Percentiles rank a stretch among this genome's conserved stretches.
These are phyloP conservation scores for Anguilla rostrata DNA, from an alignment of 2,113 vertebrate genomes.

Conservation along the genomic window DNA sequence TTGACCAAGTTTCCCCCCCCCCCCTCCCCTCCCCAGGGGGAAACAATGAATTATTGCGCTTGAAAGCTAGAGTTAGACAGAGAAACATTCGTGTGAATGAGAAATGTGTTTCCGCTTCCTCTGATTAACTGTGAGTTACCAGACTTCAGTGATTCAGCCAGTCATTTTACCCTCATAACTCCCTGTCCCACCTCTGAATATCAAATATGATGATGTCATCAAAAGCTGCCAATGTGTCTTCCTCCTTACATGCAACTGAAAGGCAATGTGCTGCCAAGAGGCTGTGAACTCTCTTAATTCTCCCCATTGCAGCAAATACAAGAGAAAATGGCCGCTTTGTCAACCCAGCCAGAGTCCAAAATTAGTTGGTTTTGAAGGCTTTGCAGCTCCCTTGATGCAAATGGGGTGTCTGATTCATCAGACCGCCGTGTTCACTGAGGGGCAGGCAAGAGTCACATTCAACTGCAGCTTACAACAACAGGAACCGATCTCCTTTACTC, in stretches of 20 bases:
- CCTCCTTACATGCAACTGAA: background rate
- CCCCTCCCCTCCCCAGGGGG: too few relatives aligned
- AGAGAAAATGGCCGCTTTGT: background rate
- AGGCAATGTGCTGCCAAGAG: background rate
- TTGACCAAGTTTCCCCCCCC: background rate
- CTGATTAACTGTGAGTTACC: background rate
- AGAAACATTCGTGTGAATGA: background rate
- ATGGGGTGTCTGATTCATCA: background rate
- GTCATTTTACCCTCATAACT: background rate
- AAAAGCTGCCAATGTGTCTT: background rate
- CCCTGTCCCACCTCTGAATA: background rate
- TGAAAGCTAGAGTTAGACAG: background rate
- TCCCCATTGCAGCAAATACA: background rate
- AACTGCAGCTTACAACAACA: slow-evolving; percentile 51
- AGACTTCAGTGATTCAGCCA: background rate
- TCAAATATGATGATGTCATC: background rate
- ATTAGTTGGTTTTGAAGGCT: background rate
- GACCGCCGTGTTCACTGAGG: background rate
- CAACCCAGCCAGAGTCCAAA: too few relatives aligned
- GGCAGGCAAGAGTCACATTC: background rate
- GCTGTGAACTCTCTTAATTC: background rate
- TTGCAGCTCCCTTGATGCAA: background rate
- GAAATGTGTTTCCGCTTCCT: slow-evolving; percentile 24
- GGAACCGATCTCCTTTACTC: slow-evolving; percentile 46
- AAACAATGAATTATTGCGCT: background rate